phyloP scores from a whole-genome alignment of 2,797 vertebrate species.

The Enteromius argenteus region DNA sequence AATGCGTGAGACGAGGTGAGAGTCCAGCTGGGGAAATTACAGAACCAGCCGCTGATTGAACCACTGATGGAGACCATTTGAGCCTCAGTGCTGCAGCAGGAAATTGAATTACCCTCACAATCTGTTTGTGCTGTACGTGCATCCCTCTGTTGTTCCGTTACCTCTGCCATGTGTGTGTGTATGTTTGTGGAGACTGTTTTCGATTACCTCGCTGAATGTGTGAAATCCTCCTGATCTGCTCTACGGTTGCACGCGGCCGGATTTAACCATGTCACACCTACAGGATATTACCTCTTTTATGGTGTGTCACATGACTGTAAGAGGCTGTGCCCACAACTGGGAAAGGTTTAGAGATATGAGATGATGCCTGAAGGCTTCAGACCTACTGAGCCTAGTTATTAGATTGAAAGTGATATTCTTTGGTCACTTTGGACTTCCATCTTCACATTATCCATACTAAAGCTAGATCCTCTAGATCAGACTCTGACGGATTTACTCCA shows the following conservation, averaged over 20 bases:
- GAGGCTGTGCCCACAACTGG: slow-evolving; percentile 28
- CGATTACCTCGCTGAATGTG: slow-evolving; percentile 64
- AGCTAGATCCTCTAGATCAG: slow-evolving; percentile 10
- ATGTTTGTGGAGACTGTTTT: slow-evolving; percentile 64
- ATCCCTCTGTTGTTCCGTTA: slow-evolving; percentile 46
- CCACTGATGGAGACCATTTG: slow-evolving; percentile 70
- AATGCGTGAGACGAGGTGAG: slow-evolving; percentile 60
- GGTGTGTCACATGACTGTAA: slow-evolving; percentile 45
- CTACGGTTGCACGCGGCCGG: slow-evolving; percentile 36
- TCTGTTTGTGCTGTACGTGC: slow-evolving; percentile 59
- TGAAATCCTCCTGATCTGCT: slow-evolving; percentile 61
- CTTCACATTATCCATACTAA: background rate
- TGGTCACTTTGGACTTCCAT: slow-evolving; percentile 14
- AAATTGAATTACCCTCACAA: slow-evolving; percentile 71
- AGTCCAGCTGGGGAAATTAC: slow-evolving; percentile 74
- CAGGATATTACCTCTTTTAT: slow-evolving; percentile 63
- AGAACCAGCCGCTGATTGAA: slow-evolving; percentile 70
- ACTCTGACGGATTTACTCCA: background rate
- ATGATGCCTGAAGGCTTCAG: slow-evolving; percentile 16
- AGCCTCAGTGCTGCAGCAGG: slow-evolving; percentile 64
- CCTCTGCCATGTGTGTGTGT: slow-evolving; percentile 42
- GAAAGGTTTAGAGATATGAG: slow-evolving; percentile 36
- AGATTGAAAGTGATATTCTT: slow-evolving; percentile 20
- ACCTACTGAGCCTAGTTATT: slow-evolving; percentile 9
- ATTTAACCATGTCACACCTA: slow-evolving; percentile 56